Conservation (phyloP, 2,888 invertebrate genomes). For the Criorhina ranunculi region DNA sequence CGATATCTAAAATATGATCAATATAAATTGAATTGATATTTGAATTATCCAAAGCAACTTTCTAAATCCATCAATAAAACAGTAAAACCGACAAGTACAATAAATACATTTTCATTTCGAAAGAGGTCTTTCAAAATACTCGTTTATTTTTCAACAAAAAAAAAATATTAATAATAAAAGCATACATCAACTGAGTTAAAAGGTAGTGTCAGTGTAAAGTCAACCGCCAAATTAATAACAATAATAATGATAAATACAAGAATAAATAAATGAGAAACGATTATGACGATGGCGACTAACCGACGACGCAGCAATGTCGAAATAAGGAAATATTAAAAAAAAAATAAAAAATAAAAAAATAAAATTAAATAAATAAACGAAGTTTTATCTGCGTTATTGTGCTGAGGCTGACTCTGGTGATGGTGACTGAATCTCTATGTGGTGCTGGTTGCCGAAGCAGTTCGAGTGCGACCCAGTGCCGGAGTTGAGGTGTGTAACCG, state of each 20-base stretch:
- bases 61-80: not conserved
- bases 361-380: constrained; percentile 70
- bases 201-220: constrained; percentile 46
- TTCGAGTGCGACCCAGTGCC: constrained; percentile 21
- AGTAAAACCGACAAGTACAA: constrained; percentile 27
- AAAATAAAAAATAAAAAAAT: constrained; percentile 43
- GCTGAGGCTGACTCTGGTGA: too few relatives aligned
- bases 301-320: constrained; percentile 20
- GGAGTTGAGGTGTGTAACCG: not conserved
- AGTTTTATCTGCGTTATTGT: constrained; percentile 50
- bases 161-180: constrained; percentile 20
- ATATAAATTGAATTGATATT: not conserved
- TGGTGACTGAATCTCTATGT: constrained; percentile 5
- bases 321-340: constrained; percentile 18
- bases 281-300: not conserved
- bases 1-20: not conserved
- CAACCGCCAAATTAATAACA: constrained; percentile 64
- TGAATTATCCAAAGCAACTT: not conserved
- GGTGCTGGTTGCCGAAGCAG: not conserved
- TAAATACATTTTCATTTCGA: constrained; percentile 20
- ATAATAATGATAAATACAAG: constrained; percentile 60
- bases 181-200: constrained; percentile 45
- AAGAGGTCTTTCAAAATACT: constrained; percentile 25
- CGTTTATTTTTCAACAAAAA: constrained; percentile 17
- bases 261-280: constrained; percentile 55